Evolutionary conservation across 1,140 invertebrate genomes (phyloP).

Genomic region (Drosophila pectinifera): DNA sequence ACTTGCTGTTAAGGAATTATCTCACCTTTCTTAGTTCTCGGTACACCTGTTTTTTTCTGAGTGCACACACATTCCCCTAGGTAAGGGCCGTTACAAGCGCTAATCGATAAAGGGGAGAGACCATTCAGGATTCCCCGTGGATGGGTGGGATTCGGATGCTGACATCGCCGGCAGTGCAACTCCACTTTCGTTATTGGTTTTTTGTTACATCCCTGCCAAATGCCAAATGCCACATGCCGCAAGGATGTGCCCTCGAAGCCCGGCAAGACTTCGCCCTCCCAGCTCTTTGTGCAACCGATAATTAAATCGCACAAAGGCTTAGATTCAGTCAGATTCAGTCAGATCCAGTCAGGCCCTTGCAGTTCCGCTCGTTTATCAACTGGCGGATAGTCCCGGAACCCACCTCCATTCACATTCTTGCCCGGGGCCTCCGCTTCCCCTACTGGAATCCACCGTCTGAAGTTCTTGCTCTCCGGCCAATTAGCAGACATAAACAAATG

Average conservation of each 20-base stretch:
- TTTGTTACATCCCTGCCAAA: conserved; percentile 50
- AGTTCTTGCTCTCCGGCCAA: conserved; percentile 2
- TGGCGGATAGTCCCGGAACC: conserved; percentile 4
- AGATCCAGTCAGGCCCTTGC: conserved; percentile 24
- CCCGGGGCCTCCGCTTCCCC: background rate
- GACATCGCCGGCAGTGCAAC: conserved; percentile 46
- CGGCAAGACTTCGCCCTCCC: conserved; percentile 17
- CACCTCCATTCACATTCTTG: conserved; percentile 4
- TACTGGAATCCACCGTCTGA: background rate
- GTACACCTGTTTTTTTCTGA: background rate
- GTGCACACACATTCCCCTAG: conserved; percentile 30
- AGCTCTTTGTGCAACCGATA: conserved; percentile 48
- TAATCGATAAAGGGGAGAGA: conserved; percentile 63
- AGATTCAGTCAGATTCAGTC: conserved; percentile 34
- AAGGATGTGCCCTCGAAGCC: conserved; percentile 33
- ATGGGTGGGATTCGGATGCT: conserved; percentile 11
- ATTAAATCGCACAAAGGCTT: conserved; percentile 55
- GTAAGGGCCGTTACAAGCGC: conserved; percentile 63
- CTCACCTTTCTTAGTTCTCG: background rate
- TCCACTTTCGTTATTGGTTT: conserved; percentile 55
- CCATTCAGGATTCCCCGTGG: conserved; percentile 7
- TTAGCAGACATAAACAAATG: conserved; percentile 40
- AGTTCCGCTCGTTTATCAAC: conserved; percentile 47
- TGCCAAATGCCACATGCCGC: conserved; percentile 36
- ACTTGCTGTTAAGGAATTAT: no score